Percentiles rank a stretch among this genome's conserved stretches.
Conservation (phyloP, 2,888 invertebrate genomes). For the Dorcus parallelipipedus region DNA sequence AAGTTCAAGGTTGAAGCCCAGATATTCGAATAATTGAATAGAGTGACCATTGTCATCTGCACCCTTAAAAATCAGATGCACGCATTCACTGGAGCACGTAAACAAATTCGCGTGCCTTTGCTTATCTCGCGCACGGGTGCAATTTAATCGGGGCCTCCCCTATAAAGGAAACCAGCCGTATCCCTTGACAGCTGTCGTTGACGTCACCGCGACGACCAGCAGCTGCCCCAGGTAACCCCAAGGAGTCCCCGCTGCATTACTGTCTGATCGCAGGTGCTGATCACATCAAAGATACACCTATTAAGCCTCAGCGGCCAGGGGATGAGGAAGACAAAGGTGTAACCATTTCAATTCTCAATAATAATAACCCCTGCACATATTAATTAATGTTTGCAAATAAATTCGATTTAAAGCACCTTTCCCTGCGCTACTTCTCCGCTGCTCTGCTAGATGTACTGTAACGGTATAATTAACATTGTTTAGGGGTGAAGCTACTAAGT, state of each 20-base stretch:
- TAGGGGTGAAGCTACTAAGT: not conserved
- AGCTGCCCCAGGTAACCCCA: slow-evolving; percentile 20
- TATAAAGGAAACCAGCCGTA: slow-evolving; percentile 25
- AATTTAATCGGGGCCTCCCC: slow-evolving; percentile 25
- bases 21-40: too few species aligned
- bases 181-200: slow-evolving; percentile 28
- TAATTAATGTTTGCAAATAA: too few species aligned
- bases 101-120: slow-evolving; percentile 28
- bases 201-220: slow-evolving; percentile 29
- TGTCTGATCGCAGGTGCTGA: slow-evolving; percentile 1
- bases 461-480: slow-evolving; percentile 3
- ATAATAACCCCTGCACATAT: too few species aligned
- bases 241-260: slow-evolving; percentile 3
- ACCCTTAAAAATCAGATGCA: slow-evolving; percentile 18
- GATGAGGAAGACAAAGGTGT: too few species aligned
- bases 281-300: not conserved
- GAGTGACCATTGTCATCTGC: not conserved
- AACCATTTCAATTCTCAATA: too few species aligned
- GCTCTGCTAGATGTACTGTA: not conserved
- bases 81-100: slow-evolving; percentile 21
- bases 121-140: slow-evolving; percentile 23
- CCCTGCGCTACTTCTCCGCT: too few species aligned
- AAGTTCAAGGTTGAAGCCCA: too few species aligned
- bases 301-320: not conserved
- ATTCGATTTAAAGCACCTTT: too few species aligned